Conservation (phyloP, 1,140 invertebrate genomes). For the Idris sp. region DNA sequence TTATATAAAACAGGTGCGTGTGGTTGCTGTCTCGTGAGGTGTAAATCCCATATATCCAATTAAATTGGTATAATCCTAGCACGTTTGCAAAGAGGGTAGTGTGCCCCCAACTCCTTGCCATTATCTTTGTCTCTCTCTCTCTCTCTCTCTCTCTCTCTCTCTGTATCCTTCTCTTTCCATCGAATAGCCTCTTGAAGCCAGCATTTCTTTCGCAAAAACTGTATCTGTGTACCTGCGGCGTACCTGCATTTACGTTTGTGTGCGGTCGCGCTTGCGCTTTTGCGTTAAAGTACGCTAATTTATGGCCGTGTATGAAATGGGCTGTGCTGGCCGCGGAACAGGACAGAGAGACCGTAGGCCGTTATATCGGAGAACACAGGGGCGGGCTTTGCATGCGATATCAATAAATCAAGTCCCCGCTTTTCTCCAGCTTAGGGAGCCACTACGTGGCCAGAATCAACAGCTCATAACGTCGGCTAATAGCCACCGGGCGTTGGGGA, state of each 20-base stretch:
- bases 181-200: slow-evolving; percentile 15
- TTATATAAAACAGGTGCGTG: too few species aligned
- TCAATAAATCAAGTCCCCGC: slow-evolving; percentile 79
- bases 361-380: slow-evolving; percentile 68
- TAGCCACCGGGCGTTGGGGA: slow-evolving; percentile 72
- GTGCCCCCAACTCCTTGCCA: slow-evolving; percentile 40
- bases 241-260: slow-evolving; percentile 20
- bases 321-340: slow-evolving; percentile 63
- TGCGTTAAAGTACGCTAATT: too few species aligned
- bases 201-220: slow-evolving; percentile 22
- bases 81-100: slow-evolving; percentile 66
- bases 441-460: slow-evolving; percentile 79
- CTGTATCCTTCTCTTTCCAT: slow-evolving; percentile 45
- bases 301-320: slow-evolving; percentile 69
- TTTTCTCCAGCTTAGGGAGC: slow-evolving; percentile 74
- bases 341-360: too few species aligned
- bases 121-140: slow-evolving; percentile 61
- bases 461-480: slow-evolving; percentile 79
- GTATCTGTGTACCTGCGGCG: too few species aligned
- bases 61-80: slow-evolving; percentile 76
- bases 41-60: slow-evolving; percentile 77
- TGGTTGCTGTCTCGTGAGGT: slow-evolving; percentile 45
- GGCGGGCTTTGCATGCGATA: slow-evolving; percentile 79
- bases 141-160: too few species aligned
- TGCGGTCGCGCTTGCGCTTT: slow-evolving; percentile 38